Conservation (phyloP, 2,797 vertebrate genomes). For the Enteromius treurensis region DNA sequence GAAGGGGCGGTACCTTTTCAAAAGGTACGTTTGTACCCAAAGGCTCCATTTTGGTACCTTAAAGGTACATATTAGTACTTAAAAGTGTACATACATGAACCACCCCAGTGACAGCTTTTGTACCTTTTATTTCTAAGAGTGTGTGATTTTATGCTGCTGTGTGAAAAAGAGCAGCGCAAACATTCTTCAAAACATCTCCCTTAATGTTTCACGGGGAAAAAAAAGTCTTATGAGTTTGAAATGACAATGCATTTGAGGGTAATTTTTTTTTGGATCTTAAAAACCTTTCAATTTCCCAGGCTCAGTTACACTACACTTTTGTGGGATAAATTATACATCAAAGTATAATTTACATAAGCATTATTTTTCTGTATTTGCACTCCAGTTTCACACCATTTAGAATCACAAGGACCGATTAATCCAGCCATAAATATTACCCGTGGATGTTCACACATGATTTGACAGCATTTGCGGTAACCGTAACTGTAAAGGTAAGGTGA, state of each 20-base stretch:
- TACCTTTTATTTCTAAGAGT: too few species aligned
- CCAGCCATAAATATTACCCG: background rate
- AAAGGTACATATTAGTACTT: too few species aligned
- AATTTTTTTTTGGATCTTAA: too few species aligned
- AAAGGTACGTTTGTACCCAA: too few species aligned
- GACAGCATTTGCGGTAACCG: background rate
- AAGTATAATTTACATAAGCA: background rate
- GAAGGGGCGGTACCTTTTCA: too few species aligned
- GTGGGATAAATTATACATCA: background rate
- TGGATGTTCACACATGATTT: slow-evolving; percentile 8
- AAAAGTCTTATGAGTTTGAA: background rate
- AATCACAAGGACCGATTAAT: slow-evolving; percentile 7
- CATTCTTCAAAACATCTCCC: background rate
- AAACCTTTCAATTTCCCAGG: background rate
- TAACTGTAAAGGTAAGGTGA: background rate
- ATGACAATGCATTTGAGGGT: background rate
- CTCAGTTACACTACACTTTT: background rate
- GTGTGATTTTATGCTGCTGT: background rate
- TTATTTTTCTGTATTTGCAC: background rate
- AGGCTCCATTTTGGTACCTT: too few species aligned
- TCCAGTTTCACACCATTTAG: background rate
- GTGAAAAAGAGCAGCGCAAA: background rate
- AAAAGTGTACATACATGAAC: too few species aligned
- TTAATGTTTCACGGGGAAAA: background rate
- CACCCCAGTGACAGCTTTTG: too few species aligned